phyloP scores from a whole-genome alignment of 2,888 invertebrate species.

The Agrochola circellaris region DNA sequence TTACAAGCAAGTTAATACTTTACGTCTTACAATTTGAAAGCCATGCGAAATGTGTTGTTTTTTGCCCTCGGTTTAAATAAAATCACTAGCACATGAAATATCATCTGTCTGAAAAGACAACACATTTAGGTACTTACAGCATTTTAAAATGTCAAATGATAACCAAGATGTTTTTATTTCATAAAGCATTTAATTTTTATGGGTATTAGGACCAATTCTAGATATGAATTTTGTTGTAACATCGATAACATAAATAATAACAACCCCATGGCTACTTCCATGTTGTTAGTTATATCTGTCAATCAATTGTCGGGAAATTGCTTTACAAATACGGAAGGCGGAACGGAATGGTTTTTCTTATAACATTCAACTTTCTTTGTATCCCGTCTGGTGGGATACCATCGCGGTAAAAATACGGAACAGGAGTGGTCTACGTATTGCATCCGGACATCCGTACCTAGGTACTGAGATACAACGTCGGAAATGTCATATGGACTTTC shows the following conservation, averaged over 20 bases:
- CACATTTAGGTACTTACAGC: no score
- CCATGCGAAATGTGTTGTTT: no score
- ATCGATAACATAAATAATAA: neutral
- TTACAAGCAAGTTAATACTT: neutral
- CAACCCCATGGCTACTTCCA: neutral
- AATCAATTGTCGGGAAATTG: slow-evolving; percentile 37
- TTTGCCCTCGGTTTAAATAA: neutral
- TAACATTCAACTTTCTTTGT: slow-evolving; percentile 49
- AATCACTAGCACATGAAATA: neutral
- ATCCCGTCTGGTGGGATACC: slow-evolving; percentile 48
- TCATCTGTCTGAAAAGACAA: neutral
- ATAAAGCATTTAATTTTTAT: no score
- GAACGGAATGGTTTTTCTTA: slow-evolving; percentile 39
- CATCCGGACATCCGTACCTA: slow-evolving; percentile 39
- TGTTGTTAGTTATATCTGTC: slow-evolving; percentile 13
- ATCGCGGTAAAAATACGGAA: slow-evolving; percentile 35
- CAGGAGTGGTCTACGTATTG: slow-evolving; percentile 42
- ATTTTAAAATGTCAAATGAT: no score
- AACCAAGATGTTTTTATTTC: no score
- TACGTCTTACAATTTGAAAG: neutral
- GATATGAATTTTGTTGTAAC: neutral
- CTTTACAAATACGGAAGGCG: slow-evolving; percentile 31
- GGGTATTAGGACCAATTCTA: neutral
- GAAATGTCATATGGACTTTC: slow-evolving; percentile 7
- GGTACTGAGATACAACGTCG: neutral